Conservation (phyloP, 2,797 vertebrate genomes). For the Oreortyx pictus region DNA sequence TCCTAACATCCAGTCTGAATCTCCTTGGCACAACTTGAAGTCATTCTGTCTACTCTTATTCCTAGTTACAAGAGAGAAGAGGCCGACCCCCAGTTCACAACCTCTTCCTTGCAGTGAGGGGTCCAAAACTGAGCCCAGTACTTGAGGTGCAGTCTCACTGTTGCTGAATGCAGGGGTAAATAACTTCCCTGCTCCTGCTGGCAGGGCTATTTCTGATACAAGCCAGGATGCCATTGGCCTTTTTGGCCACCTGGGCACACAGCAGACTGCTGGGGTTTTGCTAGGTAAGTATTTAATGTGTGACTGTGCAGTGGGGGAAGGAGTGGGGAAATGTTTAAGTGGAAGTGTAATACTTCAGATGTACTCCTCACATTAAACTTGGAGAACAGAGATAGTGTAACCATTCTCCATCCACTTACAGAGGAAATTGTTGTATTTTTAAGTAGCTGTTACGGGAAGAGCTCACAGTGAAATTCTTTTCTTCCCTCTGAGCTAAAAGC, state of each 20-base stretch:
- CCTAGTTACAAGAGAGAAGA: no score
- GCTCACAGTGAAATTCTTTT: neutral
- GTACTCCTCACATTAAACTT: neutral
- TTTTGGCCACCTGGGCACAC: neutral
- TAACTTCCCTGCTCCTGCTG: no score
- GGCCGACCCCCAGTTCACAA: no score
- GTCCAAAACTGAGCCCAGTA: no score
- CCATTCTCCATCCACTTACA: neutral
- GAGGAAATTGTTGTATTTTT: neutral
- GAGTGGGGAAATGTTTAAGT: neutral
- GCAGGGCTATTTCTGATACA: no score
- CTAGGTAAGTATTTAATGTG: neutral
- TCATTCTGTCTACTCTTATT: no score
- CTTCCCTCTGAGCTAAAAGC: neutral
- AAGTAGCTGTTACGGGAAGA: constrained; percentile 10
- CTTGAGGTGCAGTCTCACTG: no score
- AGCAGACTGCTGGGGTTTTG: neutral
- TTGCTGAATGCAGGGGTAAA: no score
- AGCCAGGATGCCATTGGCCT: no score
- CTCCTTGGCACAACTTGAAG: no score
- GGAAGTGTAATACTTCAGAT: constrained; percentile 1
- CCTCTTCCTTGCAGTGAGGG: no score
- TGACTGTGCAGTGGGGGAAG: neutral
- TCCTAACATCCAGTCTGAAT: no score
- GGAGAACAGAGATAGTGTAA: neutral